These are phyloP conservation scores for Intellagama lesueurii DNA, from an alignment of 2,797 vertebrate genomes.

Conservation along the genomic window DNA sequence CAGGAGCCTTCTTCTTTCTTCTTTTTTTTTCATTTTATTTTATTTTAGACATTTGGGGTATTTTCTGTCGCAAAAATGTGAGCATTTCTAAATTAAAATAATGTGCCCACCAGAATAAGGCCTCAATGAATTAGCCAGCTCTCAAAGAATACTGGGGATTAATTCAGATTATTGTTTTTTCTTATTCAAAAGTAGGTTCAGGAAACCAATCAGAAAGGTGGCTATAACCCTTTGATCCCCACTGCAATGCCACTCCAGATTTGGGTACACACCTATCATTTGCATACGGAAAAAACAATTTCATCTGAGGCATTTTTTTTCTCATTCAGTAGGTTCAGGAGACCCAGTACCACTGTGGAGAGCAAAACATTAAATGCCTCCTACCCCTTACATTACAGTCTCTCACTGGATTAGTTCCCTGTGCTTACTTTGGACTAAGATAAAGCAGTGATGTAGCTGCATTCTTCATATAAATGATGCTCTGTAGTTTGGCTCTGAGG, in stretches of 20 bases:
- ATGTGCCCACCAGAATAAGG: too few relatives aligned
- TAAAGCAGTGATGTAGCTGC: not conserved
- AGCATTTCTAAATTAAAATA: too few relatives aligned
- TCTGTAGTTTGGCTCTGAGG: not conserved
- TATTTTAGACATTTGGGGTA: not conserved
- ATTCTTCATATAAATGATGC: not conserved
- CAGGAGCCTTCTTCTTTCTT: not conserved
- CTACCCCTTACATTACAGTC: not conserved
- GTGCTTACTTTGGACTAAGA: not conserved
- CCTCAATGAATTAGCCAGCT: too few relatives aligned
- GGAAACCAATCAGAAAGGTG: too few relatives aligned
- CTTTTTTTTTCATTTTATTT: not conserved
- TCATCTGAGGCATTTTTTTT: not conserved
- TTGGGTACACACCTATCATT: not conserved
- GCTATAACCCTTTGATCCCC: not conserved
- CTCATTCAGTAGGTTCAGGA: not conserved
- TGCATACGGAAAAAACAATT: not conserved
- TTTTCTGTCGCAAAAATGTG: too few relatives aligned
- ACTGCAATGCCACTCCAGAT: not conserved
- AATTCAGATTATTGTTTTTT: not conserved
- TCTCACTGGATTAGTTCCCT: not conserved
- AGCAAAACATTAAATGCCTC: not conserved
- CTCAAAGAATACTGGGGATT: not conserved
- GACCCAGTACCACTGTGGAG: not conserved
- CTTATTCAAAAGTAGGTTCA: too few relatives aligned